Conservation (phyloP, 1,140 invertebrate genomes). For the Drosophila santomea region DNA sequence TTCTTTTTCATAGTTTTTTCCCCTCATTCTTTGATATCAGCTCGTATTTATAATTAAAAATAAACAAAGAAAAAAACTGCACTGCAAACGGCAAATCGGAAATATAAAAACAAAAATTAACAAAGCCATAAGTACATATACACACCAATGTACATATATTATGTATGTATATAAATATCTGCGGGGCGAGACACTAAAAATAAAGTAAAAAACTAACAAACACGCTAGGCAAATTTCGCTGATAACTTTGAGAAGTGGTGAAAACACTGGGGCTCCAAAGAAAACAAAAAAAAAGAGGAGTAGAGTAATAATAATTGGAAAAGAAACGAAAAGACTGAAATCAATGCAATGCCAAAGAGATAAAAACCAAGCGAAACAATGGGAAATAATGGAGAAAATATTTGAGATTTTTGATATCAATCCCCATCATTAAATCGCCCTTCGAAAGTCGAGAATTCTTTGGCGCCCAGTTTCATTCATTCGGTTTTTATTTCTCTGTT, state of each 20-base stretch:
- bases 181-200: slow-evolving; percentile 15
- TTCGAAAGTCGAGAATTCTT: slow-evolving; percentile 45
- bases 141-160: not conserved
- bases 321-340: slow-evolving; percentile 17
- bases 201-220: slow-evolving; percentile 38
- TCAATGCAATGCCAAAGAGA: slow-evolving; percentile 29
- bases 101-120: slow-evolving; percentile 32
- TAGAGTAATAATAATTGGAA: slow-evolving; percentile 2
- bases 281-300: slow-evolving; percentile 9
- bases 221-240: slow-evolving; percentile 57
- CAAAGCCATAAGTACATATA: not conserved
- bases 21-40: slow-evolving; percentile 38
- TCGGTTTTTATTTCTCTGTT: slow-evolving; percentile 1
- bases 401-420: not conserved
- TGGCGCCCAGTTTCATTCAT: slow-evolving; percentile 7
- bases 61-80: slow-evolving; percentile 35
- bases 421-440: not conserved
- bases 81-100: slow-evolving; percentile 38
- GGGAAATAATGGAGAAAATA: slow-evolving; percentile 20
- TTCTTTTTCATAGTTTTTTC: slow-evolving; percentile 13
- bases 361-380: slow-evolving; percentile 61
- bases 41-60: slow-evolving; percentile 66
- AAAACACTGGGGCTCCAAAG: slow-evolving; percentile 19
- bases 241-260: slow-evolving; percentile 43
- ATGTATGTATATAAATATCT: slow-evolving; percentile 7